Conservation (phyloP, 2,113 vertebrate genomes). For the Pteropus alecto region DNA sequence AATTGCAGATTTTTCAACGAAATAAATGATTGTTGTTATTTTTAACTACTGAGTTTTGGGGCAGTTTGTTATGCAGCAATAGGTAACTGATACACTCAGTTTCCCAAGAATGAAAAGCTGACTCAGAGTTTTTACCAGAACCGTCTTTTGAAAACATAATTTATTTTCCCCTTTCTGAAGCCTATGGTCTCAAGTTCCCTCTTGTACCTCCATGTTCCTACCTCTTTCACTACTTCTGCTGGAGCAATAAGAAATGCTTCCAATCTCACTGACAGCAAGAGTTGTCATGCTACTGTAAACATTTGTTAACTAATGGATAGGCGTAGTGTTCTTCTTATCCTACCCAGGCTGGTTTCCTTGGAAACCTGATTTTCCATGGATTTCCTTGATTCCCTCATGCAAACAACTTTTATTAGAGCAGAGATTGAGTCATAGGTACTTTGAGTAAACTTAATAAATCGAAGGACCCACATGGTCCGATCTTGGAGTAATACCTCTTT, state of each 20-base stretch:
- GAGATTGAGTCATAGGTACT: not conserved
- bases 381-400: not conserved
- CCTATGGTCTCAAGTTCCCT: not conserved
- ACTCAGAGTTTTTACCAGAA: slow-evolving; percentile 24
- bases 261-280: not conserved
- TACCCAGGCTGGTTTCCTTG: slow-evolving; percentile 24
- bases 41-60: not conserved
- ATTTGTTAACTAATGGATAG: not conserved
- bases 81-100: not conserved
- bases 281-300: not conserved
- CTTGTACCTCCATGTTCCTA: not conserved
- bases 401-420: slow-evolving; percentile 46
- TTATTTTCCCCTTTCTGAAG: not conserved
- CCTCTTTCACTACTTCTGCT: not conserved
- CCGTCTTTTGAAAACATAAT: not conserved
- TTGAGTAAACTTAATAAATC: slow-evolving; percentile 44
- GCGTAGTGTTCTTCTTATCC: not conserved
- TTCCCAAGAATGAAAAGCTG: not conserved
- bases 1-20: not conserved
- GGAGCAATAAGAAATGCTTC: not conserved
- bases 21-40: not conserved
- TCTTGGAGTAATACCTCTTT: not conserved
- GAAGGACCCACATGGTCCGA: not conserved
- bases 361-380: slow-evolving; percentile 49
- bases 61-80: not conserved